Percentiles rank a stretch among this genome's conserved stretches.
phyloP scores from a whole-genome alignment of 2,113 vertebrate genomes.

The Alethe diademata region DNA sequence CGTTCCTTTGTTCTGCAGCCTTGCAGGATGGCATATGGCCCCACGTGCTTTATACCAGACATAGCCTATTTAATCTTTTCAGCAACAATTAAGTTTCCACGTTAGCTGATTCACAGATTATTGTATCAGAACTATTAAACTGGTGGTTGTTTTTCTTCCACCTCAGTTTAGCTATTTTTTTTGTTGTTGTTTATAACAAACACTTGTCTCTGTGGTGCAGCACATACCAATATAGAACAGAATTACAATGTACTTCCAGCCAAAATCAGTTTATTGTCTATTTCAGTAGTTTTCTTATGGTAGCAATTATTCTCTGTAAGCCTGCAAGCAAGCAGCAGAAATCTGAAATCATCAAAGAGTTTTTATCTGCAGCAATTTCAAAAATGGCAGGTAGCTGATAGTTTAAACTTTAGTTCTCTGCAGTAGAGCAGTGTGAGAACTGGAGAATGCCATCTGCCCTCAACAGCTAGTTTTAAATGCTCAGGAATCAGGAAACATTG shows the following conservation, averaged over 20 bases:
- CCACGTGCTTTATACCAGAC: conserved; percentile 32
- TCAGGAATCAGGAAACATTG: conserved; percentile 43
- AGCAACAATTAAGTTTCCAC: conserved; percentile 69
- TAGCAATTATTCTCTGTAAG: conserved; percentile 80
- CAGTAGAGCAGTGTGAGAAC: conserved; percentile 73
- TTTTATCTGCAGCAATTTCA: conserved; percentile 80
- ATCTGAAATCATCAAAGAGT: conserved; percentile 82
- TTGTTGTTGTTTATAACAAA: conserved; percentile 77
- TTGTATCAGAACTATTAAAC: conserved; percentile 70
- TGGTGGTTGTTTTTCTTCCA: conserved; percentile 45
- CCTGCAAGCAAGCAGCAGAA: conserved; percentile 77
- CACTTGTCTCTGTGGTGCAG: conserved; percentile 70
- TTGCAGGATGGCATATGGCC: conserved; percentile 28
- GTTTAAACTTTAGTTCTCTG: conserved; percentile 76
- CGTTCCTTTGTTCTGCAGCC: background rate
- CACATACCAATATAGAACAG: conserved; percentile 76
- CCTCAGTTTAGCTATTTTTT: conserved; percentile 39
- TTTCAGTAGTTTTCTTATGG: conserved; percentile 80
- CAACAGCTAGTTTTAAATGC: conserved; percentile 68
- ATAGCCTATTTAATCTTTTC: conserved; percentile 66
- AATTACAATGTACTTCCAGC: conserved; percentile 80
- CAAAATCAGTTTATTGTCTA: conserved; percentile 82
- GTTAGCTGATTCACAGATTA: conserved; percentile 60
- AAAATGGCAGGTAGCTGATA: conserved; percentile 82
- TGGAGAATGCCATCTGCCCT: conserved; percentile 75